Evolutionary conservation across 1,140 invertebrate species (phyloP).

Genomic region (Drosophila suzukii): DNA sequence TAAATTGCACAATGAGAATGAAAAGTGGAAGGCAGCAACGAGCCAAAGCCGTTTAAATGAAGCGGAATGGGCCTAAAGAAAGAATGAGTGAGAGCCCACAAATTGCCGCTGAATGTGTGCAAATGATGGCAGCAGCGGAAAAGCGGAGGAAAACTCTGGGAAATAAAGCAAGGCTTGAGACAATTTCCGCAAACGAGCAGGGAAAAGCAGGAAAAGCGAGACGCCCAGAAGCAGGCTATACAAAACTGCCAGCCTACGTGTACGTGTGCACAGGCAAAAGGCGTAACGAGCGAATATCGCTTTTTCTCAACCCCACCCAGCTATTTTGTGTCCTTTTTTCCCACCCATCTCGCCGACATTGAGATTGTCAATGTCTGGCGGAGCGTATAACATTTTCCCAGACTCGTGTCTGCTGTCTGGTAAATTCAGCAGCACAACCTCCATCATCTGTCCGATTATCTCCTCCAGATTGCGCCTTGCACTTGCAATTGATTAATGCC

Average conservation of each 20-base stretch:
- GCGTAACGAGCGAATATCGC: constrained; percentile 42
- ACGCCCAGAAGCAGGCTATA: constrained; percentile 37
- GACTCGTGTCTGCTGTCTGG: constrained; percentile 8
- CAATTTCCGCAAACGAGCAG: constrained; percentile 57
- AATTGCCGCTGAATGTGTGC: constrained; percentile 59
- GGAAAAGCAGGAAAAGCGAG: constrained; percentile 1
- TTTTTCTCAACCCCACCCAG: background rate
- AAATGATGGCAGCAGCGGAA: constrained; percentile 33
- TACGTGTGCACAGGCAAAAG: constrained; percentile 35
- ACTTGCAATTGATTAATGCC: constrained; percentile 47
- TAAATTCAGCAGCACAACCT: constrained; percentile 1
- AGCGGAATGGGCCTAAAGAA: constrained; percentile 23
- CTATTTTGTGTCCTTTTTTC: background rate
- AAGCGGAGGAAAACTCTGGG: constrained; percentile 17
- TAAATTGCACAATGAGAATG: constrained; percentile 53
- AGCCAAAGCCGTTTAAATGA: constrained; percentile 27
- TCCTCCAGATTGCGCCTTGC: constrained; percentile 36
- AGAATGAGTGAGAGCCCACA: constrained; percentile 31
- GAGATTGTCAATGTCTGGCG: constrained; percentile 36
- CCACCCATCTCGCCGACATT: background rate
- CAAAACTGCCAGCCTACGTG: constrained; percentile 48
- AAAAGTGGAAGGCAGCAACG: background rate
- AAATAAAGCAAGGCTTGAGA: constrained; percentile 47
- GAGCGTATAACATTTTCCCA: constrained; percentile 24
- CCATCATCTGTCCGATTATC: constrained; percentile 50